Evolutionary conservation across 2,888 invertebrate genomes (phyloP).

Genomic region (Cataglyphis altisquamis): DNA sequence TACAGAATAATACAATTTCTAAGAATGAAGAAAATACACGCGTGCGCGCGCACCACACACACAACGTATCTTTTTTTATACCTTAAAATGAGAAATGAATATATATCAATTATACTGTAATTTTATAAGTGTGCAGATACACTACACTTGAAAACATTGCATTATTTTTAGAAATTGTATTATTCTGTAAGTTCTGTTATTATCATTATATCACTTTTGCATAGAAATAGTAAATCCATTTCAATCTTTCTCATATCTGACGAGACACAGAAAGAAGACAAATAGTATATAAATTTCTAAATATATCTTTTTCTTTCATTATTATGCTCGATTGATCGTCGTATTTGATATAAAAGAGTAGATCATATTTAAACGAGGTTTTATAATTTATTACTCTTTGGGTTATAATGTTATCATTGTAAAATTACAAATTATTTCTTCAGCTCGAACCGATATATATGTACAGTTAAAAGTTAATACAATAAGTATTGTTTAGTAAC

Average conservation of each 20-base stretch:
- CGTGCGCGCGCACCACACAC: no score
- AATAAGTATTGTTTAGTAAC: conserved; percentile 36
- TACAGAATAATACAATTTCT: no score
- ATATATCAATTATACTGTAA: background rate
- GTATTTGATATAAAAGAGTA: background rate
- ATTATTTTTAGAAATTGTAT: conserved; percentile 25
- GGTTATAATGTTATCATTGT: conserved; percentile 51
- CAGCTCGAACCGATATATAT: conserved; percentile 30
- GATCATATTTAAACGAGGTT: conserved; percentile 15
- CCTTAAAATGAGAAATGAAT: background rate
- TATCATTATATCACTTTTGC: background rate
- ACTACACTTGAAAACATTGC: conserved; percentile 35
- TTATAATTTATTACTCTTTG: conserved; percentile 68
- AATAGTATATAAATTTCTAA: background rate
- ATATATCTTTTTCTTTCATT: background rate
- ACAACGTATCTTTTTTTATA: background rate
- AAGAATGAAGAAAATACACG: no score
- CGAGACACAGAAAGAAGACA: background rate
- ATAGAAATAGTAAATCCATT: background rate
- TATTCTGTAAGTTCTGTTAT: background rate
- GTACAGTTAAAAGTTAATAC: conserved; percentile 32
- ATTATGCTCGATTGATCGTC: background rate
- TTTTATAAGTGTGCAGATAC: conserved; percentile 47
- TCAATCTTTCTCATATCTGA: background rate
- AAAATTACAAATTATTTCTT: conserved; percentile 52